phyloP scores from a whole-genome alignment of 2,888 invertebrate genomes.

The Agrochola macilenta region DNA sequence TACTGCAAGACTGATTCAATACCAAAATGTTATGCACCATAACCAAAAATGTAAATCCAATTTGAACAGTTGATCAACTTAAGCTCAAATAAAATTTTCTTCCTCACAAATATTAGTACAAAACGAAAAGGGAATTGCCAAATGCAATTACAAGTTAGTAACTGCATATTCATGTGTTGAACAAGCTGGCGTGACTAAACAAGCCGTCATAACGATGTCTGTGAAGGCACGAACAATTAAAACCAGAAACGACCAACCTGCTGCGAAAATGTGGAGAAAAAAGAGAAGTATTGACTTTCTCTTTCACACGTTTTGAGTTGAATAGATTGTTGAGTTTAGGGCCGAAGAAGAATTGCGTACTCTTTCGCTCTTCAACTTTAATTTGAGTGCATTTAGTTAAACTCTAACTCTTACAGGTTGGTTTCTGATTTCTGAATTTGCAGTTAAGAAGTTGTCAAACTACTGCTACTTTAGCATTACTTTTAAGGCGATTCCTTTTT shows the following conservation, averaged over 20 bases:
- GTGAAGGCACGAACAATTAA: constrained; percentile 46
- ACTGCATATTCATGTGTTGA: constrained; percentile 65
- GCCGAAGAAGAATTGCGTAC: background rate
- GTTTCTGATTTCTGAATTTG: too few species aligned
- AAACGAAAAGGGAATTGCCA: constrained; percentile 45
- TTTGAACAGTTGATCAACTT: constrained; percentile 27
- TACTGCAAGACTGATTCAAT: too few species aligned
- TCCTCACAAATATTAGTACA: constrained; percentile 53
- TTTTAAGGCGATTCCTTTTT: too few species aligned
- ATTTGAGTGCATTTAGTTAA: background rate
- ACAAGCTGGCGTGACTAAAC: constrained; percentile 35
- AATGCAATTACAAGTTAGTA: constrained; percentile 63
- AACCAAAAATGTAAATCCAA: background rate
- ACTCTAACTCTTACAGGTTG: too few species aligned
- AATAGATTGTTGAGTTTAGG: background rate
- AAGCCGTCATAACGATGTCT: constrained; percentile 46
- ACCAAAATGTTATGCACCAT: background rate
- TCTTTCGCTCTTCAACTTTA: background rate
- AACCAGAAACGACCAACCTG: constrained; percentile 6
- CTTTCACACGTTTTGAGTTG: constrained; percentile 16
- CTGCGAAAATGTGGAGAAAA: constrained; percentile 1
- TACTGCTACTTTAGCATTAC: too few species aligned
- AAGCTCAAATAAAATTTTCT: constrained; percentile 55
- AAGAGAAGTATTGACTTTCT: background rate
- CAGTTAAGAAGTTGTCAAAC: too few species aligned